A percentile compares a stretch with the other conserved stretches of the same genome.
Conservation (phyloP, 2,888 invertebrate genomes). For the Mamestra brassicae region DNA sequence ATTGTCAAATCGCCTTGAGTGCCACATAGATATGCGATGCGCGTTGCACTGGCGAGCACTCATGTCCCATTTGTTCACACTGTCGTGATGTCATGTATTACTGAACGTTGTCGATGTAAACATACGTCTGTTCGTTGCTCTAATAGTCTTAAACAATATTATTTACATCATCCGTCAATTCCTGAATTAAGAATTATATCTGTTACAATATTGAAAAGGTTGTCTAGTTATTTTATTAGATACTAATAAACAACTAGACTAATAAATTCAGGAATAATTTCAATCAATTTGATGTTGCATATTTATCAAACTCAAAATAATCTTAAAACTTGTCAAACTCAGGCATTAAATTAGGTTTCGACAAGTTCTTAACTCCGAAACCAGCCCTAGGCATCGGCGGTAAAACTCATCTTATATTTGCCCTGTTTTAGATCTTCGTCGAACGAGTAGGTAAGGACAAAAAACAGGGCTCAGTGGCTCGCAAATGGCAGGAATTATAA, state of each 20-base stretch:
- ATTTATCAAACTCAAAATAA: no score
- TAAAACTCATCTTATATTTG: background rate
- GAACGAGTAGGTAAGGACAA: background rate
- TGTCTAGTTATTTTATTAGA: no score
- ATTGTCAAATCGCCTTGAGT: slow-evolving; percentile 74
- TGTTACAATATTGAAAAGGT: no score
- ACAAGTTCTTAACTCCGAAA: background rate
- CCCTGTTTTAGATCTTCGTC: background rate
- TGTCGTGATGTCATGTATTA: slow-evolving; percentile 73
- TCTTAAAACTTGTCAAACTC: no score
- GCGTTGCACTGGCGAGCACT: slow-evolving; percentile 67
- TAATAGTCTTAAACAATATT: slow-evolving; percentile 5
- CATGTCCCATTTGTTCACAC: slow-evolving; percentile 73
- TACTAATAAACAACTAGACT: no score
- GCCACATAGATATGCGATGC: slow-evolving; percentile 78
- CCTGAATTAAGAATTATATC: background rate
- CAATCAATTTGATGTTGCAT: no score
- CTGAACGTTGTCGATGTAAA: slow-evolving; percentile 46
- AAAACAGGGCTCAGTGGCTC: background rate
- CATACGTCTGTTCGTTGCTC: slow-evolving; percentile 26
- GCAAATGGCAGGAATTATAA: background rate
- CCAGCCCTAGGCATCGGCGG: background rate
- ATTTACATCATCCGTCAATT: background rate
- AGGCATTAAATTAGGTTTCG: background rate
- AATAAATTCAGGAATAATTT: no score